Base-by-base conservation (phyloP, 2,113 vertebrate species). In the Oostethus manadensis region DNA sequence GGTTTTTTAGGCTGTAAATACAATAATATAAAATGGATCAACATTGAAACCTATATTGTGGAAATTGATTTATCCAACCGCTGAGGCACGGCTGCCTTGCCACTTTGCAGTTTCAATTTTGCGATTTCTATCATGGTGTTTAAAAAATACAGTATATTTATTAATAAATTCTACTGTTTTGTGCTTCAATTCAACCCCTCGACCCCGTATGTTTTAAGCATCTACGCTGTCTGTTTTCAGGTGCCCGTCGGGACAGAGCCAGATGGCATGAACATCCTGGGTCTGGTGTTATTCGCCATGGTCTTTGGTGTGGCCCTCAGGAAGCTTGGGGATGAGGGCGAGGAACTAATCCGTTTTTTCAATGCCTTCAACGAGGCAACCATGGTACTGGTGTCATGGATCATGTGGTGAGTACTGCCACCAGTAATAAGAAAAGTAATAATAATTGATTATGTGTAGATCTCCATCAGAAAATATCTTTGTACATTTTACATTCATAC, bases 341-440 rank as follows among this genome's bases (percentile, higher is more conserved):
- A 99, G 75, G 96, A 94, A 58, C 93, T 99, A 9, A 99, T 99
- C 60, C 92, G 92, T n/a, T 97, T 99, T 88, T 99, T 99, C 84
- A 98, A 90, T 18, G 91, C 93, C 0, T 94, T 99, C 86, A 99
- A 99, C 2, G 97, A 99, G 71, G 96, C 94, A 8, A 99, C 96
- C 0, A 99, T 99, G 97, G 95, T 99, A 62, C 82, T 99, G 71
- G 96, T 99, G 53, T 92, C 97, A 2, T 99, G 97, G 97, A 98
- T 99, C 81, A 99, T 99, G 97, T 99, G 97, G 97, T 99, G 65
- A 91, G 94, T 91, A 8, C 57, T 14, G 10, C 7, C 3, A 54
- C 0, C 8, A 55, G 1, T 3, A 1, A 17, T 18, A 54, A 20
- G 11, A n/a, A n/a, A n/a, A n/a, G n/a, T n/a, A n/a, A n/a, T n/a